Base-by-base conservation (phyloP, 1,140 invertebrate genomes). In the Polypedilum vanderplanki region DNA sequence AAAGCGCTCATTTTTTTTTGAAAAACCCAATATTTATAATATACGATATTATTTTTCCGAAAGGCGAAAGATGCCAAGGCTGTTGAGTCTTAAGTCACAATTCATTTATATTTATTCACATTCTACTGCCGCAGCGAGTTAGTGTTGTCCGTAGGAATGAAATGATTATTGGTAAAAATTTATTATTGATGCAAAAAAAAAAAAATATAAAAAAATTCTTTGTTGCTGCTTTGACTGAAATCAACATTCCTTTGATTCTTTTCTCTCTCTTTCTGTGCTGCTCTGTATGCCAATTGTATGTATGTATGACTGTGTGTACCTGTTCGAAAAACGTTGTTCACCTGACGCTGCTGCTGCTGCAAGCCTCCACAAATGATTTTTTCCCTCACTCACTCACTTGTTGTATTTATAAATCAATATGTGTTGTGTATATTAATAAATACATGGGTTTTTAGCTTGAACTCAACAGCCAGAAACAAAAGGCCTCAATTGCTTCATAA, bases 31-130 rank as follows among this genome's bases (percentile, higher is more conserved):
- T n/a, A n/a, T 57, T n/a, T 57, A 57, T 46, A 46, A 33, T 46
- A 46, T 46, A 46, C 15, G 24, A 46, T 57, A 57, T 57, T n/a
- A n/a, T 57, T n/a, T 10, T 57, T 57, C 46, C 46, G 46, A 57
- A 57, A 57, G 46, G 46, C 46, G 46, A 57, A 57, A 57, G 46
- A 57, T 57, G 46, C 46, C 46, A 57, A 57, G 46, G 46, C 46
- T 57, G n/a, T 57, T 57, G 46, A 57, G 46, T 57, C 46, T 57
- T 57, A 57, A 57, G 46, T 57, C 46, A 57, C 46, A 57, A 57
- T 57, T 57, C 46, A 57, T 57, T 57, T 57, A 57, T 57, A 57
- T 57, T 15, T 46, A 46, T 46, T 15, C n/a, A 57, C n/a, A 46
- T 57, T 57, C n/a, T 57, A 33, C 24, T 33, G 24, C 24, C 24